Base-by-base conservation (phyloP, 92 coral and sea anemone genomes). In the Porites divaricata region DNA sequence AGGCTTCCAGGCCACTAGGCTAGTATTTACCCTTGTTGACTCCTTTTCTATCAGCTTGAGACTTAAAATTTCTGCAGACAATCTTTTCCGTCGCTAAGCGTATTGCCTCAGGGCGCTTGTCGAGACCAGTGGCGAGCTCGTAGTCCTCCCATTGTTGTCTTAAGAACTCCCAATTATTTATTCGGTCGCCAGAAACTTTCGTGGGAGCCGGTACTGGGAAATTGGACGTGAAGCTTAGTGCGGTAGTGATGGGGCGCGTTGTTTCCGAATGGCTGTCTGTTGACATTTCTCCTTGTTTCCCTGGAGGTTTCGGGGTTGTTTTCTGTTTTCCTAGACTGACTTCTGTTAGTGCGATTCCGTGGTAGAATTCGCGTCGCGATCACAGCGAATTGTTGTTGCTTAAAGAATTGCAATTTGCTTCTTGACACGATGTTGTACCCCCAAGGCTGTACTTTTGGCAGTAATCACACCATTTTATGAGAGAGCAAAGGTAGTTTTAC, bases 61-160 rank as follows among this genome's bases (percentile, higher is more conserved):
- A 63, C 81, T 74, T 70, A 58, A 26, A 75, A 88, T 16, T 70
- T 72, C 70, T 83, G 76, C 20, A 81, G 79, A 85, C 92, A 88
- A n/a, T 88, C 85, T 54, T 64, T 84, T 52, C 95, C 92, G 88
- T 81, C 20, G 95, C 95, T 19, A 84, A 81, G 21, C 86, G 28
- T 16, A 90, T 65, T 1, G 81, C 74, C 45, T 35, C 45, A 35
- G 45, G 45, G 20, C 67, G 72, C 25, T 85, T 57, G 66, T 85
- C 73, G 23, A 85, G 89, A 15, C 72, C 84, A 22, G 78, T 77
- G 24, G 77, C 89, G 1, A 85, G 64, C 80, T 84, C 75, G 26
- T 64, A 75, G 28, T 84, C 77, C 17, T 41, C 54, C 79, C 77
- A 76, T 21, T 83, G 87, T 49, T 71, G 57, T 71, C 28, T 41